Base-by-base conservation (phyloP, 1,140 invertebrate species). In the Hestina assimilis region DNA sequence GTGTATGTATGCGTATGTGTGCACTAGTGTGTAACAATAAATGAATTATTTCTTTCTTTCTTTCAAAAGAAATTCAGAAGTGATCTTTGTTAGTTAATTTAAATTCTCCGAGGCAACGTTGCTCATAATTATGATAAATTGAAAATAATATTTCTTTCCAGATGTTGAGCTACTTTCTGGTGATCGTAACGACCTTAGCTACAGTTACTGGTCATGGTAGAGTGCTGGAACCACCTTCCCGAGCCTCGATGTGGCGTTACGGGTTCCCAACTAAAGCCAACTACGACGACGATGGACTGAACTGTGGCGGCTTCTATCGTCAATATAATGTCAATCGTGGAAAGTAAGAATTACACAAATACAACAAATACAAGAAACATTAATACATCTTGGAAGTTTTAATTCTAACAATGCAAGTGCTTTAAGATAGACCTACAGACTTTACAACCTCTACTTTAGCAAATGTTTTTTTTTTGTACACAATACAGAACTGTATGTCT, bases 241-340 rank as follows among this genome's bases (percentile, higher is more conserved):
- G 95, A 56, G 93, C 94, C 1, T 94, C 94, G 0, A 94, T 94
- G 86, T 96, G 94, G 94, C 89, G 94, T 21, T 90, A 90, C 59
- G 93, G 93, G 4, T 95, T 92, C 76, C 74, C 91, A 19, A 93
- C 93, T 1, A 89, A 90, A 0, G 83, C 89, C 3, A 93, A 96
- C 75, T 97, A 97, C 77, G 96, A 97, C 66, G 96, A 98, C 69
- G 94, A 97, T 66, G 95, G 96, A 66, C 89, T 94, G 1, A 97
- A 95, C 82, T 98, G 96, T 75, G 96, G 96, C 0, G 96, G 96
- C 0, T 95, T 95, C 64, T 90, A 91, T 4, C 89, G 92, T 33
- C 95, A 96, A 69, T 94, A 94, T 91, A 26, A 48, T 0, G 82
- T 82, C 11, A 92, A 92, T 69, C 91, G 86, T 0, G 95, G 96